phyloP scores from a whole-genome alignment of 2,888 invertebrate genomes.

The Papilio demoleus region DNA sequence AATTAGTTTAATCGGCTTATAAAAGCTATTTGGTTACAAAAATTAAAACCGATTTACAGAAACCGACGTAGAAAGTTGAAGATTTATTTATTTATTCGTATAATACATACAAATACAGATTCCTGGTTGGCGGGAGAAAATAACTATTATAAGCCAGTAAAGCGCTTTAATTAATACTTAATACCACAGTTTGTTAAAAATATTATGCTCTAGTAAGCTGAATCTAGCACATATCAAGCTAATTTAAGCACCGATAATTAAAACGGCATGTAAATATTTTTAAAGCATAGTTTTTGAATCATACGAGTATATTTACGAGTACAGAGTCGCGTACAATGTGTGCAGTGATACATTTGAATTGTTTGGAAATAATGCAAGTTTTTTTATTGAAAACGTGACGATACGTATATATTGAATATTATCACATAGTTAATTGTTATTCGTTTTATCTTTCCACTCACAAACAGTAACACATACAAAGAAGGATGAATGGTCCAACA shows the following conservation, averaged over 20 bases:
- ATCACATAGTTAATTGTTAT: constrained; percentile 7
- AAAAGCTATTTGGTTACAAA: too few species aligned
- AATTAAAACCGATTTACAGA: too few species aligned
- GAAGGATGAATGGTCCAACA: constrained; percentile 4
- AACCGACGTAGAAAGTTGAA: too few species aligned
- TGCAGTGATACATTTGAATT: not conserved
- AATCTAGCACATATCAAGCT: not conserved
- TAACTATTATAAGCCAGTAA: not conserved
- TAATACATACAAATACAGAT: too few species aligned
- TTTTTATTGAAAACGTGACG: constrained; percentile 5
- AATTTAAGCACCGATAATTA: not conserved
- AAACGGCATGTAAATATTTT: constrained; percentile 2
- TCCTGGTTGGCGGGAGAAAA: too few species aligned
- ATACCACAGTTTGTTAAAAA: not conserved
- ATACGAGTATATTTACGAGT: not conserved
- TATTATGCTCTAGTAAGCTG: not conserved
- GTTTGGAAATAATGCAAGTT: not conserved
- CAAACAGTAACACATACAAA: not conserved
- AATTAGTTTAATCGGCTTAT: not conserved
- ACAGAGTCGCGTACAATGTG: not conserved
- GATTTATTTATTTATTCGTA: too few species aligned
- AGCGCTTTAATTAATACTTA: not conserved
- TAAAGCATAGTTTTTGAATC: not conserved
- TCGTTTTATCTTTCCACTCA: constrained; percentile 3
- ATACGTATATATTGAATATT: constrained; percentile 8